Percentiles rank a stretch among this genome's conserved stretches.
phyloP scores from a whole-genome alignment of 1,140 invertebrate genomes.

The Geopemphigus sp. region DNA sequence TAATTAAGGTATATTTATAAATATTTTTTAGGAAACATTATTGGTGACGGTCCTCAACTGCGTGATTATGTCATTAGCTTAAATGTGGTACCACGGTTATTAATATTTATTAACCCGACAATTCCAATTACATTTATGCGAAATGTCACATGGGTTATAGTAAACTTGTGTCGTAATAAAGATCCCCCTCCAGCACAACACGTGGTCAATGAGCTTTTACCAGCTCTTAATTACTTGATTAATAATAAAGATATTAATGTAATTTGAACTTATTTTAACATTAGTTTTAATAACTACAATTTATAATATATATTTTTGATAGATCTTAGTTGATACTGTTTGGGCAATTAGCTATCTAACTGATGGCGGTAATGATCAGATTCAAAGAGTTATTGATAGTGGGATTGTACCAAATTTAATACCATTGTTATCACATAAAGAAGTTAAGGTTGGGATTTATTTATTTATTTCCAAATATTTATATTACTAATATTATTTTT shows the following conservation, averaged over 20 bases:
- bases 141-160: slow-evolving; percentile 98
- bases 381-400: slow-evolving; percentile 97
- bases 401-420: slow-evolving; percentile 92
- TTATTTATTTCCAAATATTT: not conserved
- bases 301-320: slow-evolving; percentile 53
- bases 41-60: slow-evolving; percentile 86
- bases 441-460: slow-evolving; percentile 76
- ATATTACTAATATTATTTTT: not conserved
- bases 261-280: slow-evolving; percentile 56
- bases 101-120: slow-evolving; percentile 88
- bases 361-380: slow-evolving; percentile 97
- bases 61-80: slow-evolving; percentile 89
- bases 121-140: slow-evolving; percentile 90
- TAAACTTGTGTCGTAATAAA: slow-evolving; percentile 95
- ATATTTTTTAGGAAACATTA: slow-evolving; percentile 67
- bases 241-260: slow-evolving; percentile 94
- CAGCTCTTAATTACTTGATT: slow-evolving; percentile 90
- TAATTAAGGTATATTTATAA: not conserved
- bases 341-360: slow-evolving; percentile 99
- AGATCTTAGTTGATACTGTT: slow-evolving; percentile 98
- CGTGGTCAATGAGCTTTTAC: slow-evolving; percentile 90
- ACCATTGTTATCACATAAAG: slow-evolving; percentile 89
- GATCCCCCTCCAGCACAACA: slow-evolving; percentile 83
- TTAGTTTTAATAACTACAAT: not conserved
- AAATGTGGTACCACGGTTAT: slow-evolving; percentile 83